A percentile compares a stretch with the other conserved stretches of the same genome.
These are phyloP conservation scores for Harpagifer antarcticus DNA, from an alignment of 2,797 vertebrate genomes.

Conservation along the genomic window DNA sequence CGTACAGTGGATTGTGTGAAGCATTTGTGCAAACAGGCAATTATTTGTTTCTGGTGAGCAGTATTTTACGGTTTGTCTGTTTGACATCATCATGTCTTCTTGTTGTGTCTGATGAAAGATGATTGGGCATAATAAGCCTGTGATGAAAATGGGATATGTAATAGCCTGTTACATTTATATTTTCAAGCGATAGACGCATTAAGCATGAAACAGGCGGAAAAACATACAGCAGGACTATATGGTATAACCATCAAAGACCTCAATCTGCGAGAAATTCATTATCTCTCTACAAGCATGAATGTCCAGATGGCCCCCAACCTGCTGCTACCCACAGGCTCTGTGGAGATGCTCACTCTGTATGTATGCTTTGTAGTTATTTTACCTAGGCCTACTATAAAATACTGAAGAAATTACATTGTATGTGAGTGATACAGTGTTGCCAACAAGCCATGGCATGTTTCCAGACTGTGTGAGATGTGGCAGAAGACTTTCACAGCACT, in stretches of 20 bases:
- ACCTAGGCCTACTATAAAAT: not conserved
- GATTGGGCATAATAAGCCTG: constrained; percentile 4
- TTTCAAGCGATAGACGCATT: constrained; percentile 14
- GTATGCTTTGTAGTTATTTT: constrained; percentile 15
- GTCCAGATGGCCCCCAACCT: constrained; percentile 63
- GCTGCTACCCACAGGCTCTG: constrained; percentile 32
- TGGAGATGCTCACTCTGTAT: constrained; percentile 12
- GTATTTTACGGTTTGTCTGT: not conserved
- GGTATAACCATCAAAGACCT: constrained; percentile 49
- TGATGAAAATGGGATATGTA: constrained; percentile 25
- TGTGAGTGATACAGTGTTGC: not conserved
- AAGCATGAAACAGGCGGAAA: not conserved
- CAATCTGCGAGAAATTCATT: constrained; percentile 45
- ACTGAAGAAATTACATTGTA: not conserved
- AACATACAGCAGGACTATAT: constrained; percentile 42
- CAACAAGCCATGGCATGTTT: constrained; percentile 4
- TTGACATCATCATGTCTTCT: not conserved
- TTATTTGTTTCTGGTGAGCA: not conserved
- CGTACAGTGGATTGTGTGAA: not conserved
- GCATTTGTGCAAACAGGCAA: not conserved
- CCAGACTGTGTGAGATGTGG: constrained; percentile 15
- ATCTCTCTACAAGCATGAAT: constrained; percentile 50
- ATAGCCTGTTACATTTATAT: constrained; percentile 11
- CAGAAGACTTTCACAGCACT: constrained; percentile 13
- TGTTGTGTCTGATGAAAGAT: constrained; percentile 17